Base-by-base conservation (phyloP, 2,113 vertebrate genomes). In the Serinus canaria region DNA sequence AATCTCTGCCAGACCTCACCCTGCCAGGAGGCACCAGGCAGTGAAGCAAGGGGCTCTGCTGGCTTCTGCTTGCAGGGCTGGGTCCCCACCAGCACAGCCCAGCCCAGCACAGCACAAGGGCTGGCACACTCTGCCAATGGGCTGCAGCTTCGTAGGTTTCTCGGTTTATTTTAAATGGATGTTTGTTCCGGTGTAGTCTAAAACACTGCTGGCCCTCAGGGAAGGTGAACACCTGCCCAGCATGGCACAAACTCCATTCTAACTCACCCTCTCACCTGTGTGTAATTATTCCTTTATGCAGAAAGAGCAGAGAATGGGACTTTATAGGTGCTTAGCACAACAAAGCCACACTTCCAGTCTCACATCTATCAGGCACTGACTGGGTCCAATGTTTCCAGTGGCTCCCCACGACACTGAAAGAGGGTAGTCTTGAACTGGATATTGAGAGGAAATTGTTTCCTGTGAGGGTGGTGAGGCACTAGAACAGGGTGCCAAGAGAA, bases 11-110 rank as follows among this genome's bases (percentile, higher is more conserved):
- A 47, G 49, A 33, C 30, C 75, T 55, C n/a, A 11, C 15, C 19
- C 53, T 64, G 58, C 30, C 17, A 24, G 83, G 44, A 70, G 66
- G 82, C 44, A 83, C 33, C 39, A 27, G 64, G 44, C 55, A 87
- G 49, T 2, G 0, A 2, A 63, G 31, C 19, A 87, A 35, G 20
- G 31, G 49, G 6, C 3, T 1, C 15, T 0, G 0, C 20, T 0
- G 0, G 39, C 27, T 21, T 73, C 35, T 59, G 44, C 33, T 44
- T 39, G 52, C 31, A 21, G 62, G 28, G 52, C 30, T 43, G 41
- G 13, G 30, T 47, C 41, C 33, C 10, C 60, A 47, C 2, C 44
- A 23, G 44, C 60, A 16, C 25, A 13, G 59, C 59, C 14, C 59
- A 6, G 35, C 33, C 15, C 55, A 5, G 43, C 53, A 15, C 11